phyloP scores from a whole-genome alignment of 2,113 vertebrate species.

The Leucosticte australis region DNA sequence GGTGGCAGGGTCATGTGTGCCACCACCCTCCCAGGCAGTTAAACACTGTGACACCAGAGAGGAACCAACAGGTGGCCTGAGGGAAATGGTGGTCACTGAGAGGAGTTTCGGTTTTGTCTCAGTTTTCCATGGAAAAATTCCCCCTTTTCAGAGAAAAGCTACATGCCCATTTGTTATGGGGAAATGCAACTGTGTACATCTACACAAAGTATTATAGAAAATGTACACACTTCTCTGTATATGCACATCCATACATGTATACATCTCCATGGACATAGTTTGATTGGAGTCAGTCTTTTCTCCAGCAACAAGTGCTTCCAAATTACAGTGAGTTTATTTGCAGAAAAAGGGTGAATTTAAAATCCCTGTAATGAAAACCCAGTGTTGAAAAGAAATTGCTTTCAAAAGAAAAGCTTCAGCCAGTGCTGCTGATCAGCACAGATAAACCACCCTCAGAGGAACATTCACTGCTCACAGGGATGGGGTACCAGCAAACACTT shows the following conservation, averaged over 20 bases:
- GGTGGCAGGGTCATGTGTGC: fast-evolving
- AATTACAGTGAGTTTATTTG: not conserved
- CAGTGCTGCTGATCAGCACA: not conserved
- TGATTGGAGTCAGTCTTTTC: not conserved
- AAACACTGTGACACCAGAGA: not conserved
- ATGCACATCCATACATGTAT: not conserved
- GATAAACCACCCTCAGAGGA: not conserved
- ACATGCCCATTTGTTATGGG: not conserved
- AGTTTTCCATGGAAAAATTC: not conserved
- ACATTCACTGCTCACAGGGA: not conserved
- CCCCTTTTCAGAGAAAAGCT: constrained; percentile 3
- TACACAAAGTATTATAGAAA: not conserved
- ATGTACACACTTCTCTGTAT: not conserved
- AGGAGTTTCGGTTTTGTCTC: not conserved
- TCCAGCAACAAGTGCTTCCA: not conserved
- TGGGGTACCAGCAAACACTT: not conserved
- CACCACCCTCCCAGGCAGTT: not conserved
- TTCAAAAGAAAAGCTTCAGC: not conserved
- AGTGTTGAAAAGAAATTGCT: not conserved
- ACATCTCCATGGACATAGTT: not conserved
- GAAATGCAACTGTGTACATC: not conserved
- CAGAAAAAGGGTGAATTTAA: not conserved
- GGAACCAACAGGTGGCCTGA: not conserved
- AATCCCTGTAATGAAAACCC: not conserved
- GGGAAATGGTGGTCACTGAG: not conserved